These are phyloP conservation scores for Drosophila elegans DNA, from an alignment of 1,140 invertebrate genomes.

Conservation along the genomic window DNA sequence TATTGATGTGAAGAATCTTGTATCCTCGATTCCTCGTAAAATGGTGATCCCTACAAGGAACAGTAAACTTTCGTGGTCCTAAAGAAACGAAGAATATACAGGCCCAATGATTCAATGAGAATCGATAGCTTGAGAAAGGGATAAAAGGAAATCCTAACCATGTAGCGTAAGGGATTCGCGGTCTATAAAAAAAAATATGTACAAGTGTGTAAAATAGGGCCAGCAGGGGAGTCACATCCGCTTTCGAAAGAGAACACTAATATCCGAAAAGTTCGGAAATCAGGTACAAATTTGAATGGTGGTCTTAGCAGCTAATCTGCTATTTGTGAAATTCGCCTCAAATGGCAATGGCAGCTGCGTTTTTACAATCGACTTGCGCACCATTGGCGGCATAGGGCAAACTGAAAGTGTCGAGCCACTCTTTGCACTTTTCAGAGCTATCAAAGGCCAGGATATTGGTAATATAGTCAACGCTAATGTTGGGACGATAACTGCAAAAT, in stretches of 20 bases:
- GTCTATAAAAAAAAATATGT: conserved; percentile 27
- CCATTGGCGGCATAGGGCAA: conserved; percentile 89
- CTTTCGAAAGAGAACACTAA: conserved; percentile 7
- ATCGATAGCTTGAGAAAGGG: background rate
- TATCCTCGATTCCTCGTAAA: background rate
- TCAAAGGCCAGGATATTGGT: conserved; percentile 94
- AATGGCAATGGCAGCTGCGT: conserved; percentile 69
- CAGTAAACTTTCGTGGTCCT: background rate
- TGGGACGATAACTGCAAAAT: conserved; percentile 95
- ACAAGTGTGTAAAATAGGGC: conserved; percentile 4
- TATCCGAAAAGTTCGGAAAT: conserved; percentile 14
- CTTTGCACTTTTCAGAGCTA: conserved; percentile 91
- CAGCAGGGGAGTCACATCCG: conserved; percentile 5
- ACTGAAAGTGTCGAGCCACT: conserved; percentile 93
- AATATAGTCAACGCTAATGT: conserved; percentile 93
- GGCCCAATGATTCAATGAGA: background rate
- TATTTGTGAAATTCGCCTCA: conserved; percentile 30
- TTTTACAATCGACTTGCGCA: conserved; percentile 82
- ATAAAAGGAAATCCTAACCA: conserved; percentile 11
- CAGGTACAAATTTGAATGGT: conserved; percentile 7
- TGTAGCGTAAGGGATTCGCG: conserved; percentile 18
- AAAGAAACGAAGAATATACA: conserved; percentile 6
- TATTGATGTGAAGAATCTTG: background rate
- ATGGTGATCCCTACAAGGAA: conserved; percentile 1
- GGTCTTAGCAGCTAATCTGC: background rate